These are phyloP conservation scores for Catharus bicknelli DNA, from an alignment of 2,113 vertebrate genomes.

Conservation along the genomic window DNA sequence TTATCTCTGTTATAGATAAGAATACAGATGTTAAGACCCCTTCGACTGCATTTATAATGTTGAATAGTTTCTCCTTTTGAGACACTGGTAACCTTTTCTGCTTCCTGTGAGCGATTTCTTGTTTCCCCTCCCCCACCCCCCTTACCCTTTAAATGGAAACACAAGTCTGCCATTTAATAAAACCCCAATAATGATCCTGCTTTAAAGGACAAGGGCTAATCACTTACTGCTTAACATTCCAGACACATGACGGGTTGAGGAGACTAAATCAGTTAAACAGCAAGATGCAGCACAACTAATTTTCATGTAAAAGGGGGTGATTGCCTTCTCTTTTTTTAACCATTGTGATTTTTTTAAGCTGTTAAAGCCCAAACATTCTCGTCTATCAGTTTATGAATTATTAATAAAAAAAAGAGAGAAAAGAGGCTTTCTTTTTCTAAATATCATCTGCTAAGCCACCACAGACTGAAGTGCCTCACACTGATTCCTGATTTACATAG, in stretches of 20 bases:
- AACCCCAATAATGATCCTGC: conserved; percentile 76
- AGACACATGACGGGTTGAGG: conserved; percentile 73
- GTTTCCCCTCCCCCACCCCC: neutral
- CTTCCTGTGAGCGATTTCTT: conserved; percentile 26
- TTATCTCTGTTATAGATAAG: neutral
- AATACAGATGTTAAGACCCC: conserved; percentile 18
- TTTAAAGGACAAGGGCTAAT: conserved; percentile 85
- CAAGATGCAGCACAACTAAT: conserved; percentile 81
- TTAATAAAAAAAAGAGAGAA: conserved; percentile 81
- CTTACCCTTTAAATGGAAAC: conserved; percentile 71
- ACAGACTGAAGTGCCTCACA: conserved; percentile 81
- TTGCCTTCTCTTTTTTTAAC: conserved; percentile 81
- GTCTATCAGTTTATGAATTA: conserved; percentile 87
- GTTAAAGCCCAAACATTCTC: conserved; percentile 85
- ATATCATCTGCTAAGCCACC: conserved; percentile 85
- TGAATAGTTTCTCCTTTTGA: conserved; percentile 35
- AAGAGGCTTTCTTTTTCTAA: conserved; percentile 79
- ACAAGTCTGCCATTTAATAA: conserved; percentile 78
- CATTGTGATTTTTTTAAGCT: conserved; percentile 82
- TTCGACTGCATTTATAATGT: conserved; percentile 11
- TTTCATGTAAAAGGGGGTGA: conserved; percentile 83
- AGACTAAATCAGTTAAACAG: conserved; percentile 83
- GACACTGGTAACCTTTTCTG: conserved; percentile 48
- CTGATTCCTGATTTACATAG: conserved; percentile 87
- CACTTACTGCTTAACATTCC: conserved; percentile 82